phyloP scores from a whole-genome alignment of 2,797 vertebrate species.

The Morelia viridis region DNA sequence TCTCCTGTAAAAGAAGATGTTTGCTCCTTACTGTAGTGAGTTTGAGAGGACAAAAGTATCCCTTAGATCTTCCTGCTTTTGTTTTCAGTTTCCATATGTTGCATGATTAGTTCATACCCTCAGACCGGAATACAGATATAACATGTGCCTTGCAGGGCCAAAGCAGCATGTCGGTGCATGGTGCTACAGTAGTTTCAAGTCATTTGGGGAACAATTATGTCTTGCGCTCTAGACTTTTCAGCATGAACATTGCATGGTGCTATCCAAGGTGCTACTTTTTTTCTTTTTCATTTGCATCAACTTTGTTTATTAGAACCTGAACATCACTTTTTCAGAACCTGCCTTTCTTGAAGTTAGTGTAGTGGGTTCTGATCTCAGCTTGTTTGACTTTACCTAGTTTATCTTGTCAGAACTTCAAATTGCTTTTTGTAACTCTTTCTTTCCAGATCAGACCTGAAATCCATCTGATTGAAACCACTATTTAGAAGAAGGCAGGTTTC shows the following conservation, averaged over 20 bases:
- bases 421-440: neutral
- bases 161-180: neutral
- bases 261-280: neutral
- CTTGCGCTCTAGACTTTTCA: neutral
- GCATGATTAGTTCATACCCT: neutral
- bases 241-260: neutral
- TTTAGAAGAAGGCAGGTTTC: neutral
- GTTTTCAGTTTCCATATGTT: neutral
- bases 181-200: neutral
- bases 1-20: neutral
- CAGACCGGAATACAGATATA: neutral
- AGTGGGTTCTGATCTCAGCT: neutral
- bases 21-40: neutral
- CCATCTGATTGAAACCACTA: neutral
- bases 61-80: neutral
- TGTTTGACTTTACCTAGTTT: neutral
- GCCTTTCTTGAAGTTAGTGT: neutral
- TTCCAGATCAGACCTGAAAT: neutral
- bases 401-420: neutral
- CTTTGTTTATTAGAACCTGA: neutral
- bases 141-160: neutral
- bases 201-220: too few species aligned
- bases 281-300: neutral
- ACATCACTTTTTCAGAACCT: neutral
- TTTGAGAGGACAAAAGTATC: neutral